Evolutionary conservation across 2,888 invertebrate species (phyloP).

Genomic region (Ramazzottius varieornatus): DNA sequence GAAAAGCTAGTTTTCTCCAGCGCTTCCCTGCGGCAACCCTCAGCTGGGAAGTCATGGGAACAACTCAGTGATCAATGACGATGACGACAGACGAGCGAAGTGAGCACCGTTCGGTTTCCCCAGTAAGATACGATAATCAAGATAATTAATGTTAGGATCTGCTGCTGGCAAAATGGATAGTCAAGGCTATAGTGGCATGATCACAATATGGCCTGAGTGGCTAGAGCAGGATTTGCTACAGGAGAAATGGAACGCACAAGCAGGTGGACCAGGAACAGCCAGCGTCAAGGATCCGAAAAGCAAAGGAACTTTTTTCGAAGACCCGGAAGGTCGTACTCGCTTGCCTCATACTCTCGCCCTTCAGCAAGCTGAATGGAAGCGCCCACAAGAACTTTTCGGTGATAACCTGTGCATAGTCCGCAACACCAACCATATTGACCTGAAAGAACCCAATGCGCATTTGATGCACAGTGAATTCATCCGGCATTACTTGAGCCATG

Average conservation of each 20-base stretch:
- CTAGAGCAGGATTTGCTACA: not conserved
- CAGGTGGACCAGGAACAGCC: not conserved
- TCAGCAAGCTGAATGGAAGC: not conserved
- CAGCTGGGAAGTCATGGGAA: too few species aligned
- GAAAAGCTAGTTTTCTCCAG: too few species aligned
- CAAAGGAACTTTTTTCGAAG: not conserved
- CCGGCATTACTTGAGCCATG: not conserved
- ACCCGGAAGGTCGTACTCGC: not conserved
- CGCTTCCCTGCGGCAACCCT: too few species aligned
- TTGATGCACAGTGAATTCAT: not conserved
- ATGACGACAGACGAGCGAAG: too few species aligned
- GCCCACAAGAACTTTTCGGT: not conserved
- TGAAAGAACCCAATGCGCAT: not conserved
- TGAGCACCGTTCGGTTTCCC: too few species aligned
- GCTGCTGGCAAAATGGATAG: too few species aligned
- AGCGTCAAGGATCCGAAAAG: not conserved
- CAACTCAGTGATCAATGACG: too few species aligned
- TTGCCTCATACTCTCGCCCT: not conserved
- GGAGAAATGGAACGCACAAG: not conserved
- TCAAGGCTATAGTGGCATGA: not conserved
- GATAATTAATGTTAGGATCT: too few species aligned
- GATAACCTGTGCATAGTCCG: not conserved
- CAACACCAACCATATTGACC: not conserved
- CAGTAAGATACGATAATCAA: too few species aligned
- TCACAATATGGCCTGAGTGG: not conserved